Base-by-base conservation (phyloP, 23 tunicate species). In the Botrylloides violaceus region DNA sequence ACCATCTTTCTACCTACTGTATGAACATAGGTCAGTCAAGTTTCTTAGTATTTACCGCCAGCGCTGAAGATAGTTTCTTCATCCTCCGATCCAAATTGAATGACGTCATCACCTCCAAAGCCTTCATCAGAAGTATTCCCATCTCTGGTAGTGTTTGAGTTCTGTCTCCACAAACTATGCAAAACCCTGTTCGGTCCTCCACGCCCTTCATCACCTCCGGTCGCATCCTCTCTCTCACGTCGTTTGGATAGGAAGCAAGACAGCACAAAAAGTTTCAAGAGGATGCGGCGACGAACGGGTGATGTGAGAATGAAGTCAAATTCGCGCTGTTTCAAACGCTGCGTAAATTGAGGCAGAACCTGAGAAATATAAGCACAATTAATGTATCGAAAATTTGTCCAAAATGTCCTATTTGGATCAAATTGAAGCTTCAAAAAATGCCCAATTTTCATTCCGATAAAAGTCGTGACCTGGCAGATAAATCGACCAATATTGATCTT, bases 231-330 rank as follows among this genome's bases (percentile, higher is more conserved):
- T 4, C 29, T 4, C 7, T 2, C 2, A 24, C 81, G 61, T 66
- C 82, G 80, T 18, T 68, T 59, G 1, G 38, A 37, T 38, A 88
- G 49, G 24, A 90, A 90, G 75, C 97, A 90, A 15, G 97, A 72
- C 3, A 90, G 73, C 3, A 83, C 89, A 53, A 83, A 90, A 79
- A 90, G 66, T 62, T 90, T 90, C 34, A 90, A 72, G 47, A 90
- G 75, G 32, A 90, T 66, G 47, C 97, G 56, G 9, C 90, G 64
- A 6, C 79, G 62, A 7, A 74, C 62, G 2, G 97, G 85, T 23
- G 79, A 35, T 4, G 68, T 82, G 36, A 90, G 65, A 49, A 90
- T 79, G 71, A 90, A 35, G 47, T 90, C 97, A 43, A 83, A 78
- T 24, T 90, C 90, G 20, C 97, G 71, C 56, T 90, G 97, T 2